Evolutionary conservation across 2,888 invertebrate species (phyloP).

Genomic region (Abrostola triplasia): DNA sequence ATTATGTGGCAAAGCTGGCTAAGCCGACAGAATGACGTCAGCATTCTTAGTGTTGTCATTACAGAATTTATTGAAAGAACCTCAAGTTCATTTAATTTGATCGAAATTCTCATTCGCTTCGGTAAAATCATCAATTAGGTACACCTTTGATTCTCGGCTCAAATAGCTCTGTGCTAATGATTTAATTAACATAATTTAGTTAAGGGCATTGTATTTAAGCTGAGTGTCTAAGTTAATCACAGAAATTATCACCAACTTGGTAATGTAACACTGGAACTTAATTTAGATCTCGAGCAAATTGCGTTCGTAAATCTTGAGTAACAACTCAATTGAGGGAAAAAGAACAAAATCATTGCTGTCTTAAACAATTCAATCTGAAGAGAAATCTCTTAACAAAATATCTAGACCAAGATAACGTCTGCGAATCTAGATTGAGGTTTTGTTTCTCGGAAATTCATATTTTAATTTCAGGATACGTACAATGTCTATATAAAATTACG

Average conservation of each 20-base stretch:
- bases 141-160: no score
- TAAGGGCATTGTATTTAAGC: background rate
- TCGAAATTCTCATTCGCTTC: no score
- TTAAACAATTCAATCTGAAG: conserved; percentile 18
- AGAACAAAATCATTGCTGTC: conserved; percentile 9
- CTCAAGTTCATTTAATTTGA: no score
- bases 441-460: background rate
- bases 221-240: conserved; percentile 21
- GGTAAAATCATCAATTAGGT: no score
- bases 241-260: conserved; percentile 29
- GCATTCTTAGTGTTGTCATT: no score
- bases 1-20: no score
- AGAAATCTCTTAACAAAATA: conserved; percentile 10
- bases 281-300: conserved; percentile 37
- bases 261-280: conserved; percentile 32
- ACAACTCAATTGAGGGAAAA: conserved; percentile 40
- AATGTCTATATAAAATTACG: no score
- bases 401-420: background rate
- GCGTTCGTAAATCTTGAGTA: conserved; percentile 22
- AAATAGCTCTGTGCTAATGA: no score
- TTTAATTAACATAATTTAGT: background rate
- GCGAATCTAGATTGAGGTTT: background rate
- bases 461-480: background rate
- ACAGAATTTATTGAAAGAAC: no score
- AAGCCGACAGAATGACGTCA: no score